Evolutionary conservation across 2,888 invertebrate genomes (phyloP), one percentile per base, ranked within the genome.

Genomic region (Eupithecia dodoneata): DNA sequence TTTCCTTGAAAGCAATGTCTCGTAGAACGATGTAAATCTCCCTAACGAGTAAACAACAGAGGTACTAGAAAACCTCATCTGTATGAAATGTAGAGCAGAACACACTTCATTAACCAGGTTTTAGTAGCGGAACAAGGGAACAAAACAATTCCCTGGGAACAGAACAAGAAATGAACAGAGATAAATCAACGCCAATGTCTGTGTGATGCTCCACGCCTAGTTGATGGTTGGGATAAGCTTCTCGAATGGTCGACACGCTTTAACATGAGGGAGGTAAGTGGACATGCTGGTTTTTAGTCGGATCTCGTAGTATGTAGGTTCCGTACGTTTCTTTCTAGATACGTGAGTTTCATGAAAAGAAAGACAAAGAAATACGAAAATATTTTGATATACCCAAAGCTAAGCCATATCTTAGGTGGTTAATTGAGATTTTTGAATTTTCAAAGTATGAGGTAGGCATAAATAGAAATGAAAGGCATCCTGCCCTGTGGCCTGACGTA

Each of bases 21-120:
- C 67, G 67, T 55, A 15, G 42, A 45, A 4, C 12, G 42, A 72
- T 72, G 72, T 72, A 72, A 72, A 47, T 70, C 70, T 70, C 70
- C 12, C 47, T 47, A 70, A 70, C 70, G 47, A 49, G 70, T 70
- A 49, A 70, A 70, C 47, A 70, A 70, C 70, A 70, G 45, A 18
- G 47, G 47, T 47, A 30, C 47, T 70, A 69, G 67, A 69, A 69
- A 69, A 69, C n/a, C 44, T 69, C 67, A 47, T 70, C 70, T 70
- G n/a, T 70, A 70, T 70, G 70, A 70, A 70, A 70, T 70, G 47
- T 18, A 49, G 70, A 30, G 13, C 47, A 5, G 70, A 47, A 49
- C 70, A 70, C 70, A 70, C 70, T 70, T 70, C 70, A 69, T 69
- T 69, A 69, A 69, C 42, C 69, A 45, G 70, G 45, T 70, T 70